phyloP scores from a whole-genome alignment of 2,113 vertebrate species.

The Vicugna pacos region DNA sequence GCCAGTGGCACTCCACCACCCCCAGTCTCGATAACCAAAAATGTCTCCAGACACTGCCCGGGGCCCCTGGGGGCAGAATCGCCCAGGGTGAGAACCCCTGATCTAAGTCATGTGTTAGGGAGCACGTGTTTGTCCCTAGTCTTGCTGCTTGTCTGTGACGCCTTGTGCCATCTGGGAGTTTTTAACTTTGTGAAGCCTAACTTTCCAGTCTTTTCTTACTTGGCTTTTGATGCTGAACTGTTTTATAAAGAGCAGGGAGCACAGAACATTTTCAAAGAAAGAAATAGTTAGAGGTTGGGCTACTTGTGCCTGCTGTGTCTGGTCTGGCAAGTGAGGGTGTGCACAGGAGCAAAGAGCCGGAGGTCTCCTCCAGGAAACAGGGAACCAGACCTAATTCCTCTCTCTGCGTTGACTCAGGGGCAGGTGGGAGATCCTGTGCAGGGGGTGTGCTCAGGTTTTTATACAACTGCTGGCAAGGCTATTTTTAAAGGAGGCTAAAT shows the following conservation, averaged over 20 bases:
- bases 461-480: background rate
- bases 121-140: background rate
- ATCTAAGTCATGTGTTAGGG: background rate
- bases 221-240: background rate
- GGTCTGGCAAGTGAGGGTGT: background rate
- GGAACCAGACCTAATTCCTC: background rate
- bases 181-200: background rate
- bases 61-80: background rate
- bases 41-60: background rate
- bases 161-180: background rate
- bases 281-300: background rate
- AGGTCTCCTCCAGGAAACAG: background rate
- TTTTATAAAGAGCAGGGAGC: conserved; percentile 9
- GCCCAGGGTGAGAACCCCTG: background rate
- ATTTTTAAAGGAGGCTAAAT: conserved; percentile 35
- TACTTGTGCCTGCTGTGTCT: background rate
- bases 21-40: background rate
- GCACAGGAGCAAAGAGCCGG: background rate
- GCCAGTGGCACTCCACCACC: background rate
- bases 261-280: conserved; percentile 10
- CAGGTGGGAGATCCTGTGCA: background rate
- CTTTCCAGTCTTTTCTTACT: background rate
- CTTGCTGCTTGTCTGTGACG: background rate
- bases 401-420: background rate
- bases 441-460: background rate